Conservation (phyloP, 2,888 invertebrate species). For the Oscheius sp. region DNA sequence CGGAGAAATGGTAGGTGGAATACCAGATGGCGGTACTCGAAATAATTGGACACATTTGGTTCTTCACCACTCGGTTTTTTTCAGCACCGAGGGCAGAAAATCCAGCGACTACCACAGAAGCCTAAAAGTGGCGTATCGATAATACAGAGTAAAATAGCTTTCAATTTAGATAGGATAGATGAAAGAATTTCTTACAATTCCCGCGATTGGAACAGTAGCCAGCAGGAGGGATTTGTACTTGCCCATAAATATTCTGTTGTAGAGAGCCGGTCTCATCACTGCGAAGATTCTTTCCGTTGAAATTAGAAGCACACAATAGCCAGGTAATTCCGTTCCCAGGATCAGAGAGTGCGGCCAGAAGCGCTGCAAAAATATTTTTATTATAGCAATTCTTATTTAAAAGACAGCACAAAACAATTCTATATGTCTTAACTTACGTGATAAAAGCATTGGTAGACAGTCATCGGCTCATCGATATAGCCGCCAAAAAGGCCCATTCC, state of each 20-base stretch:
- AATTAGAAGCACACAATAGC: conserved; percentile 55
- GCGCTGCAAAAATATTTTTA: conserved; percentile 38
- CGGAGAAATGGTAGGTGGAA: conserved; percentile 59
- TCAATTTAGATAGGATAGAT: neutral
- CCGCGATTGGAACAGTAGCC: conserved; percentile 34
- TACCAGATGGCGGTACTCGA: conserved; percentile 56
- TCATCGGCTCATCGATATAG: conserved; percentile 38
- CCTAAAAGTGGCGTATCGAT: conserved; percentile 31
- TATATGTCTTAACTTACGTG: too few species aligned
- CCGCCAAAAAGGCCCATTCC: conserved; percentile 38
- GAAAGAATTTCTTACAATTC: conserved; percentile 37
- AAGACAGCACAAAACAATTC: too few species aligned
- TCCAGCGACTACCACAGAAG: conserved; percentile 41
- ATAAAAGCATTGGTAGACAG: conserved; percentile 49
- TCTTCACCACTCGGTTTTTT: conserved; percentile 35
- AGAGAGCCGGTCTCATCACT: conserved; percentile 47
- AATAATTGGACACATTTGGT: conserved; percentile 60
- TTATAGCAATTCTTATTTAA: too few species aligned
- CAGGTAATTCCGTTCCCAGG: conserved; percentile 59
- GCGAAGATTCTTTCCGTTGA: conserved; percentile 54
- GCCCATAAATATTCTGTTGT: conserved; percentile 49
- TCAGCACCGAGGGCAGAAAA: conserved; percentile 40
- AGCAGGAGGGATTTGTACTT: conserved; percentile 35
- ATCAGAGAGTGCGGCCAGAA: conserved; percentile 59
- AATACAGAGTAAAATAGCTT: too few species aligned